Percentiles rank a stretch among this genome's conserved stretches.
These are phyloP conservation scores for Magallana nippona DNA, from an alignment of 2,888 invertebrate genomes.

Conservation along the genomic window DNA sequence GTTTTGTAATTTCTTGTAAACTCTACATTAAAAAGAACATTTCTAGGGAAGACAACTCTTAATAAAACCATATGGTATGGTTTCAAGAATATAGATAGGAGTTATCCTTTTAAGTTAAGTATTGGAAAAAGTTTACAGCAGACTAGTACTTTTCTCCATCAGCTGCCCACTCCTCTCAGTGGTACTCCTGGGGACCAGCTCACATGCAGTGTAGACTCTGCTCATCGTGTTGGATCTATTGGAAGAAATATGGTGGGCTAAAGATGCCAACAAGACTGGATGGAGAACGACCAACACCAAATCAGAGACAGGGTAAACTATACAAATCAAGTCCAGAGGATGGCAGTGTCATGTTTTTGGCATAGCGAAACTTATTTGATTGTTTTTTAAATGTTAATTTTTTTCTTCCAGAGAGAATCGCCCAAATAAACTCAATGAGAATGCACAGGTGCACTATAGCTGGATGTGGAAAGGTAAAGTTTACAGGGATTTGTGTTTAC, in stretches of 20 bases:
- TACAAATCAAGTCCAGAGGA: too few relatives aligned
- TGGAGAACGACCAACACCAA: constrained; percentile 77
- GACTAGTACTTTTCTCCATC: constrained; percentile 46
- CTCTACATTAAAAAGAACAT: neutral
- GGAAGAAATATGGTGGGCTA: constrained; percentile 99
- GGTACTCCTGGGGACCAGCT: constrained; percentile 98
- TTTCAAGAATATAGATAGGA: too few relatives aligned
- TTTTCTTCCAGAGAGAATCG: constrained; percentile 80
- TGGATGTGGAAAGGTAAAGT: constrained; percentile 89
- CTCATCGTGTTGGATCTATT: constrained; percentile 96
- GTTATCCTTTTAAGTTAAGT: neutral
- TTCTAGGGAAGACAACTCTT: too few relatives aligned
- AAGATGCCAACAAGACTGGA: constrained; percentile 83
- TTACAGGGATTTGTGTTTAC: neutral
- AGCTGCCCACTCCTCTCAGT: constrained; percentile 86
- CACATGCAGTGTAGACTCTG: constrained; percentile 96
- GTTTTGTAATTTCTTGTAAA: constrained; percentile 62
- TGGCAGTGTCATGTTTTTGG: too few relatives aligned
- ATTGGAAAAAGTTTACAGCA: neutral
- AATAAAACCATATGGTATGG: too few relatives aligned
- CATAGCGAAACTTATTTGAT: neutral
- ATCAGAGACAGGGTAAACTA: constrained; percentile 76
- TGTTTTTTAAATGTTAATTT: constrained; percentile 44
- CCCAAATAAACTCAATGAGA: constrained; percentile 85
- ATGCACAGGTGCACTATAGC: constrained; percentile 93